phyloP scores from a whole-genome alignment of 2,797 vertebrate species.

The Avahi laniger region DNA sequence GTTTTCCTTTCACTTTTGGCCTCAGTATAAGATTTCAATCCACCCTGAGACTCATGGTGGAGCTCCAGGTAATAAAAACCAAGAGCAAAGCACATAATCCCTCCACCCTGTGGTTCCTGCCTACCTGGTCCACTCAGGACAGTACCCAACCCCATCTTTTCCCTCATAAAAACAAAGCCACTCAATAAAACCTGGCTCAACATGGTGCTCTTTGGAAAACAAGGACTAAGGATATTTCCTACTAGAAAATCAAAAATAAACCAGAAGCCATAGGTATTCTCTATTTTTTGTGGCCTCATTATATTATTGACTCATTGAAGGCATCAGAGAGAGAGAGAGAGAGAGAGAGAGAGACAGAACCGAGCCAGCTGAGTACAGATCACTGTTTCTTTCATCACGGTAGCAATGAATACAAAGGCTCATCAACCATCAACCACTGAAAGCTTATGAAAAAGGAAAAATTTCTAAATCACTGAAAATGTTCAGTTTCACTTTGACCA shows the following conservation, averaged over 20 bases:
- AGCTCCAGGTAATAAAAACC: slow-evolving; percentile 58
- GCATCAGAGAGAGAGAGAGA: neutral
- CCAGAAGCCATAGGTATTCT: slow-evolving; percentile 67
- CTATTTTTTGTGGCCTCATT: slow-evolving; percentile 76
- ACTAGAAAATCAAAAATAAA: slow-evolving; percentile 80
- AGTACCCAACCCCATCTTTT: slow-evolving; percentile 35
- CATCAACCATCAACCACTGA: neutral
- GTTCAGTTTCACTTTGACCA: neutral
- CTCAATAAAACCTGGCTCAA: slow-evolving; percentile 70
- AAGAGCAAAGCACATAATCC: neutral
- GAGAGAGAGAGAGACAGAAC: neutral
- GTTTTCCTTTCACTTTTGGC: slow-evolving; percentile 79
- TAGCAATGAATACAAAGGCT: neutral
- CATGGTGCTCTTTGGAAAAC: slow-evolving; percentile 68
- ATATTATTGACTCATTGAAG: slow-evolving; percentile 8
- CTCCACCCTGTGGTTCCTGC: neutral
- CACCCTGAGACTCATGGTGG: slow-evolving; percentile 72
- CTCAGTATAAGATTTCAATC: slow-evolving; percentile 70
- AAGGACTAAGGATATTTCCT: slow-evolving; percentile 76
- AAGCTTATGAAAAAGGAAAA: neutral
- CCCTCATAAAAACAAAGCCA: slow-evolving; percentile 71
- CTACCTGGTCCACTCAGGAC: slow-evolving; percentile 42
- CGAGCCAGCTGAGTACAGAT: neutral
- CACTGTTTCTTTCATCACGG: neutral
- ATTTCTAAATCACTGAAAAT: neutral